A percentile compares a stretch with the other conserved stretches of the same genome.
phyloP scores from a whole-genome alignment of 1,140 invertebrate species.

The Papilio helenus region DNA sequence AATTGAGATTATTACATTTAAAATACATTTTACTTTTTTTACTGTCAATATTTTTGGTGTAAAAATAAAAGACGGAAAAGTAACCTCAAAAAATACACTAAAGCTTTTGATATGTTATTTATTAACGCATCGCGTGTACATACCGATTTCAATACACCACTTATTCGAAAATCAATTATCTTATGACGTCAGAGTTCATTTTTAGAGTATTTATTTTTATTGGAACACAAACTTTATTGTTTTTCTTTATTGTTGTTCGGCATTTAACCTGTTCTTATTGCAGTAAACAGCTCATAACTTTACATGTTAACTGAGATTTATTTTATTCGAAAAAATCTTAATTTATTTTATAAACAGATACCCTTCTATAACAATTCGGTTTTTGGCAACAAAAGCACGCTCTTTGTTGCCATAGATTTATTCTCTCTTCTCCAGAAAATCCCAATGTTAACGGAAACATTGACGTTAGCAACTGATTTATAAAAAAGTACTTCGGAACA shows the following conservation, averaged over 20 bases:
- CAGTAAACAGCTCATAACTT: too few species aligned
- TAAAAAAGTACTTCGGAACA: not conserved
- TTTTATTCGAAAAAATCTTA: too few species aligned
- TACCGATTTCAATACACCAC: not conserved
- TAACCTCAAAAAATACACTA: not conserved
- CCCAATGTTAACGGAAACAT: not conserved
- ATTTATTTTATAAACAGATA: too few species aligned
- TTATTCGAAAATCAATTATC: conserved; percentile 9
- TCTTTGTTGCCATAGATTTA: not conserved
- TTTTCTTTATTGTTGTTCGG: too few species aligned
- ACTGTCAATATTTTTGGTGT: not conserved
- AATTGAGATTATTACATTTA: too few species aligned
- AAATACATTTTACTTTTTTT: not conserved
- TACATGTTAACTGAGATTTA: too few species aligned
- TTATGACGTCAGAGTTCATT: conserved; percentile 16
- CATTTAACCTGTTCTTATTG: not conserved
- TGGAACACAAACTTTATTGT: not conserved
- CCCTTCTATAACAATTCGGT: not conserved
- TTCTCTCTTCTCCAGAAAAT: not conserved
- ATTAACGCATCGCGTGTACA: not conserved
- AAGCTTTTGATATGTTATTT: not conserved
- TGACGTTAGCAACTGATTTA: conserved; percentile 9
- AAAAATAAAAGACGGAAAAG: not conserved
- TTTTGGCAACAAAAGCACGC: not conserved
- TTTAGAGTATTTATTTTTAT: conserved; percentile 1